These are phyloP conservation scores for Sycobia sp. DNA, from an alignment of 1,140 invertebrate genomes.

Conservation along the genomic window DNA sequence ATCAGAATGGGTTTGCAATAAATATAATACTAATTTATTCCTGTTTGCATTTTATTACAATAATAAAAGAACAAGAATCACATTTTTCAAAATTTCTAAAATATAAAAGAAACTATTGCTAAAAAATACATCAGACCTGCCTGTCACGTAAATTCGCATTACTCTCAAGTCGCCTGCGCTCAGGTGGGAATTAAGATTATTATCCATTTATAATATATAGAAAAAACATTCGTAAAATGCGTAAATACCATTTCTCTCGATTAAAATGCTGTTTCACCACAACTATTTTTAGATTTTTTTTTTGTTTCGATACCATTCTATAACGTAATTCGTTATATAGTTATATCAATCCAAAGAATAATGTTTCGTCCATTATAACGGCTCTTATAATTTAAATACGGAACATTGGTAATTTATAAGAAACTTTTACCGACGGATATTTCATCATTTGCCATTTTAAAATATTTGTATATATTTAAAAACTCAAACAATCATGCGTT, in stretches of 20 bases:
- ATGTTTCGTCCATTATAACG: too few species aligned
- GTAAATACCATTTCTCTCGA: background rate
- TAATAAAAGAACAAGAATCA: slow-evolving; percentile 34
- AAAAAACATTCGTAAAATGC: background rate
- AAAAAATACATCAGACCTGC: slow-evolving; percentile 22
- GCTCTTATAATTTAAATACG: too few species aligned
- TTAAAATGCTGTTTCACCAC: background rate
- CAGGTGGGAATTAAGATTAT: background rate
- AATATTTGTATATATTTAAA: too few species aligned
- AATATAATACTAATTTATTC: slow-evolving; percentile 12
- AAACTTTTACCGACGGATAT: too few species aligned
- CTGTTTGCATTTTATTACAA: slow-evolving; percentile 34
- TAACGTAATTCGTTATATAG: too few species aligned
- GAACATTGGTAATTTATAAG: too few species aligned
- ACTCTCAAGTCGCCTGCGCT: slow-evolving; percentile 8
- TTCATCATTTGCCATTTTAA: too few species aligned
- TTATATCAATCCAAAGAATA: too few species aligned
- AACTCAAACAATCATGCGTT: too few species aligned
- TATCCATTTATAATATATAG: background rate
- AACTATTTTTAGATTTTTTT: background rate
- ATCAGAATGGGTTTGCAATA: too few species aligned
- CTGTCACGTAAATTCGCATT: slow-evolving; percentile 21
- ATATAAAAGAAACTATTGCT: slow-evolving; percentile 29
- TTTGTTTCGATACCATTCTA: too few species aligned
- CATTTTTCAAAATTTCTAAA: slow-evolving; percentile 19